Evolutionary conservation across 2,797 vertebrate species (phyloP).

Genomic region (Sebastes jordani): DNA sequence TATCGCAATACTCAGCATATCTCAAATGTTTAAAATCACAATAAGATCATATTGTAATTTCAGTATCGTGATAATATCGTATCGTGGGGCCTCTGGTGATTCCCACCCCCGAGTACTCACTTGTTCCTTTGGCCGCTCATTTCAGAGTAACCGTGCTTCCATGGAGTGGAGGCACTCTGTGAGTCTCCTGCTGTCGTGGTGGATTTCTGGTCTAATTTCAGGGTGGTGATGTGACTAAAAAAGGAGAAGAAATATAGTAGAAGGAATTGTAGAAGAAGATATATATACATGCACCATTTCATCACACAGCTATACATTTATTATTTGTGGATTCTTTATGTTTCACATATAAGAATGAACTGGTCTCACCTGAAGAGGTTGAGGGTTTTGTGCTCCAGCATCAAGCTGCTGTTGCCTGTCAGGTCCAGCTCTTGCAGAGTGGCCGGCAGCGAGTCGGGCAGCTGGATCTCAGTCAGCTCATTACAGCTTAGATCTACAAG

Average conservation of each 20-base stretch:
- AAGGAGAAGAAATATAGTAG: not conserved
- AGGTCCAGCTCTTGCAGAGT: conserved; percentile 94
- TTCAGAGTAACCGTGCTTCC: conserved; percentile 93
- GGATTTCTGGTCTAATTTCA: conserved; percentile 95
- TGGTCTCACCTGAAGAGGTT: conserved; percentile 92
- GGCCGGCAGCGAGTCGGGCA: conserved; percentile 89
- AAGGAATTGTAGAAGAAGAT: not conserved
- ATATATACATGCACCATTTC: not conserved
- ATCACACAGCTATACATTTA: not conserved
- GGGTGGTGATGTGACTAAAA: conserved; percentile 90
- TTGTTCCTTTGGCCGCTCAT: conserved; percentile 97
- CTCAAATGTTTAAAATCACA: too few species aligned
- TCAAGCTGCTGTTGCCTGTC: conserved; percentile 91
- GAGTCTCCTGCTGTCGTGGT: conserved; percentile 80
- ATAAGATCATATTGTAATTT: too few species aligned
- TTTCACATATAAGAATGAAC: not conserved
- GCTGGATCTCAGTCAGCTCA: conserved; percentile 92
- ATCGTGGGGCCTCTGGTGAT: too few species aligned
- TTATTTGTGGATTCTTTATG: not conserved
- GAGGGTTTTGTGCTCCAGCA: conserved; percentile 94
- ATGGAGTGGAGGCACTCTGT: conserved; percentile 80
- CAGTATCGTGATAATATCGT: too few species aligned
- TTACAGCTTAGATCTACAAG: conserved; percentile 97
- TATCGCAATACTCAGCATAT: too few species aligned
- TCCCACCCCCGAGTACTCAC: conserved; percentile 76